A percentile compares a stretch with the other conserved stretches of the same genome.
phyloP scores from a whole-genome alignment of 2,888 invertebrate species.

The Tenthredo mesomela region DNA sequence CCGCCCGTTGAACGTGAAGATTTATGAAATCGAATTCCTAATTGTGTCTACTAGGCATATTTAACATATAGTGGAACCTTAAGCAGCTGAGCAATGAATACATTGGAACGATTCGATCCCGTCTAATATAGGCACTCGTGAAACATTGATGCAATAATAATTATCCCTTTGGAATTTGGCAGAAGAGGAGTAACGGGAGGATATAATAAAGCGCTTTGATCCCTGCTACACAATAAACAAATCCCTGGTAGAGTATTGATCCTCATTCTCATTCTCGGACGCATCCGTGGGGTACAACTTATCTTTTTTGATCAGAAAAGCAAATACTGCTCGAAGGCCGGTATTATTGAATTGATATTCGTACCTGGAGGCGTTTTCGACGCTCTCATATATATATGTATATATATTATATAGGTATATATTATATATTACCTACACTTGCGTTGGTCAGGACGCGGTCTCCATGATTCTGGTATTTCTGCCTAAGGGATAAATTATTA shows the following conservation, averaged over 20 bases:
- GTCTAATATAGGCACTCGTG: neutral
- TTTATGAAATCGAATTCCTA: constrained; percentile 48
- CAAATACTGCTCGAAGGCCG: constrained; percentile 13
- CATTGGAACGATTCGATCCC: neutral
- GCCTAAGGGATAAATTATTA: constrained; percentile 17
- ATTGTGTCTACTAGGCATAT: constrained; percentile 14
- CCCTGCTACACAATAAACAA: constrained; percentile 34
- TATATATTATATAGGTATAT: no score
- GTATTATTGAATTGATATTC: constrained; percentile 39
- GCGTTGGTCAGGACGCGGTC: constrained; percentile 26
- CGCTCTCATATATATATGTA: neutral
- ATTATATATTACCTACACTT: neutral
- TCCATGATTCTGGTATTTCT: constrained; percentile 10
- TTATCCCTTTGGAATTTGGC: constrained; percentile 28
- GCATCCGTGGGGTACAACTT: constrained; percentile 19
- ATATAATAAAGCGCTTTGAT: constrained; percentile 34
- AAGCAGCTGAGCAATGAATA: neutral
- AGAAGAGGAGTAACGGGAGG: neutral
- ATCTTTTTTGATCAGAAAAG: constrained; percentile 31
- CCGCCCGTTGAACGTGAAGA: constrained; percentile 11
- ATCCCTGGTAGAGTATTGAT: constrained; percentile 35
- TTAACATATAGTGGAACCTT: neutral
- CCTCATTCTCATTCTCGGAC: constrained; percentile 21
- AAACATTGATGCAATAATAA: neutral
- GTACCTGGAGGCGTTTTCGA: constrained; percentile 31